Evolutionary conservation across 2,797 vertebrate species (phyloP), one percentile per base, ranked within the genome.

Genomic region (Rhinoraja longicauda): DNA sequence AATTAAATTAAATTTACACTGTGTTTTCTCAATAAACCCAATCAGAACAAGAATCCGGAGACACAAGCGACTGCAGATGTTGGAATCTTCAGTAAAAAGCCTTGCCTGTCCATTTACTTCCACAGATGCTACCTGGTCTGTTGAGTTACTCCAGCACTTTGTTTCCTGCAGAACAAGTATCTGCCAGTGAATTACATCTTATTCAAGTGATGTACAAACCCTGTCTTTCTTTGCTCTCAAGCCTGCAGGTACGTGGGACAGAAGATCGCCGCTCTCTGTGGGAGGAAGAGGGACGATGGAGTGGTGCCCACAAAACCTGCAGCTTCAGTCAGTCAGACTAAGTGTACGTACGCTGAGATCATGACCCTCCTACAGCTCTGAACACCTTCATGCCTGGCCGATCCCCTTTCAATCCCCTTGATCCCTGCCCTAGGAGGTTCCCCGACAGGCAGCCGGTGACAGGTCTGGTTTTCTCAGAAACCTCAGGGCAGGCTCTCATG

Each of bases 241-340:
- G 90, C 90, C 39, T 29, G 90, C 36, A 5, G 36, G 0, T 92
- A 73, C 29, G 57, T 92, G 90, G 90, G 67, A 7, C 70, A 39
- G 39, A 92, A 92, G 70, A 53, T 92, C 12, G 67, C 64, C 1
- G 36, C 90, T 13, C 90, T 92, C 32, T 92, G 90, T 75, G 70
- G 90, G 5, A 13, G 64, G 4, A 72, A 75, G 21, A 13, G 5
- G 7, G 5, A 92, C 17, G 26, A 75, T 57, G 9, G 21, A 19
- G 6, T 6, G 90, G 9, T 5, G 53, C 7, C 90, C 7, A 9
- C 21, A 19, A 9, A 62, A 10, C 13, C n/a, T 19, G 32, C 39
- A 19, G 67, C 39, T 26, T 53, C 67, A n/a, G 26, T 75, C 84
- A 9, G 1, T n/a, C 70, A 8, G 90, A 39, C 67, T 17, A 75